Base-by-base conservation (phyloP, 2,113 vertebrate species). In the Tragulus kanchil region DNA sequence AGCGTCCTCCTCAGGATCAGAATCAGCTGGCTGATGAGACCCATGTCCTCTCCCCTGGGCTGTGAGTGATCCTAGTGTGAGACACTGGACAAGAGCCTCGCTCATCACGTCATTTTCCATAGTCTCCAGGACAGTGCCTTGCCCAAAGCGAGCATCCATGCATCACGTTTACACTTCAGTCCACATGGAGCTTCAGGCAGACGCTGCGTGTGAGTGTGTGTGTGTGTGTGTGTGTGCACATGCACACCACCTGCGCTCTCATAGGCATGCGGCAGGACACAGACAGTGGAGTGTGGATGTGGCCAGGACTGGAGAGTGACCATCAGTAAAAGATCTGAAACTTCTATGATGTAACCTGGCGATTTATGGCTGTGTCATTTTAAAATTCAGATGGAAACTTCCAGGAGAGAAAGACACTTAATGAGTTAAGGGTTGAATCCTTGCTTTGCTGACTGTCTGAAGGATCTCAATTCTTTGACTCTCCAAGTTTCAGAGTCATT, bases 341-440 rank as follows among this genome's bases (percentile, higher is more conserved):
- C 2, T 69, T 84, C 65, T 56, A 77, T 77, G 64, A 83, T 28
- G 58, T 75, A 81, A 50, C 36, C 81, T 48, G 85, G 31, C 8
- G 87, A 83, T 85, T 93, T 85, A 58, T n/a, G 62, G 42, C 26
- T 45, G 12, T 31, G 13, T 65, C n/a, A 54, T 65, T 96, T 85
- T 96, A 93, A 96, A 96, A 93, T n/a, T 58, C 84, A 93, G 42
- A 92, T 61, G 78, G 65, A 52, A 58, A 59, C 75, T 95, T 89
- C 26, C 6, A 77, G 52, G 86, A 85, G 42, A 79, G 86, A 89
- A 93, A 88, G n/a, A 19, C 71, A 96, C 73, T 67, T 93, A 84
- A 62, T 78, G 52, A 87, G 48, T 93, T 97, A 93, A 90, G 90
- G 64, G 96, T 45, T 67, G 56, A 65, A 61, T 8, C 77, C 67